phyloP scores from a whole-genome alignment of 2,113 vertebrate species.

The Holacanthus passer region DNA sequence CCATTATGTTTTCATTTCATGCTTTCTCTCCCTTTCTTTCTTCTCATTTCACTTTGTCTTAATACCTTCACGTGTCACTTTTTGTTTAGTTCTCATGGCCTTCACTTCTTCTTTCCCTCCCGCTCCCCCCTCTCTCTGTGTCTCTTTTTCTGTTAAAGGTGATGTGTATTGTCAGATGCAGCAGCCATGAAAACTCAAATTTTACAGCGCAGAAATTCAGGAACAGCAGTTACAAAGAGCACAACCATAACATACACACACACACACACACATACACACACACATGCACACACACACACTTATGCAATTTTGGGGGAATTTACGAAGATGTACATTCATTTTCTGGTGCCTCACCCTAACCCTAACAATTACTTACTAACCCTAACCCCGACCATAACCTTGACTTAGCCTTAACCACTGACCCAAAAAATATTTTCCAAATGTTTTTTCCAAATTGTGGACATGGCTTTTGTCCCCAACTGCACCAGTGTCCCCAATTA shows the following conservation, averaged over 20 bases:
- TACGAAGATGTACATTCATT: no score
- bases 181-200: conserved; percentile 91
- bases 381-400: no score
- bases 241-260: conserved; percentile 4
- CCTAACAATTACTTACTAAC: no score
- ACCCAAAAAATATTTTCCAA: no score
- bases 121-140: conserved; percentile 27
- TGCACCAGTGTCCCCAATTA: no score
- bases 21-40: not conserved
- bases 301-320: no score
- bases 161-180: conserved; percentile 89
- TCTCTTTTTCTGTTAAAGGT: conserved; percentile 62
- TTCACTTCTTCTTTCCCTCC: not conserved
- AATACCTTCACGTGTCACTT: conserved; percentile 39
- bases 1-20: conserved; percentile 32
- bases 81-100: conserved; percentile 7
- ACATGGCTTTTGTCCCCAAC: no score
- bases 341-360: no score
- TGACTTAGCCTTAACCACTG: no score
- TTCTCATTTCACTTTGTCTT: conserved; percentile 27
- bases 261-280: conserved; percentile 17
- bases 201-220: conserved; percentile 85
- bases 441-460: no score
- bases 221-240: conserved; percentile 11
- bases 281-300: no score